phyloP scores from a whole-genome alignment of 2,888 invertebrate species.

The Eumerus sabulonum region DNA sequence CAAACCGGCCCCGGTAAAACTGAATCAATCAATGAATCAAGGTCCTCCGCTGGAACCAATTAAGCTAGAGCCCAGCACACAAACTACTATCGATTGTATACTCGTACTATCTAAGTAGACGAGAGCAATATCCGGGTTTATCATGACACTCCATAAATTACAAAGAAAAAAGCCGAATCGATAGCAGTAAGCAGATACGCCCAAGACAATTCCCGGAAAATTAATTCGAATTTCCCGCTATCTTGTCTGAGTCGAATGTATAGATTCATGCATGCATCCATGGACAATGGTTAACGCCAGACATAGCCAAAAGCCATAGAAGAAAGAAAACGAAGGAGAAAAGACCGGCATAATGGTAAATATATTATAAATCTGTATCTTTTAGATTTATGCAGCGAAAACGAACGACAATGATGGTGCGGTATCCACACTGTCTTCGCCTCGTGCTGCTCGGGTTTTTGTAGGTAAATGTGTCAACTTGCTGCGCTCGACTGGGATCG shows the following conservation, averaged over 20 bases:
- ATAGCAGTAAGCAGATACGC: slow-evolving; percentile 20
- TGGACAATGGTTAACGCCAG: slow-evolving; percentile 30
- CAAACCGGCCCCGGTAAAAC: neutral
- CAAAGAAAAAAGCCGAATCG: slow-evolving; percentile 5
- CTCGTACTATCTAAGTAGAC: neutral
- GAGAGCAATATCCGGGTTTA: slow-evolving; percentile 33
- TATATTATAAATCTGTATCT: slow-evolving; percentile 14
- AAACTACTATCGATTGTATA: neutral
- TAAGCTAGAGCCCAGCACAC: neutral
- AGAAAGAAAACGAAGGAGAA: neutral
- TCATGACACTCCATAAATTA: neutral
- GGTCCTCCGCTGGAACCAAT: neutral
- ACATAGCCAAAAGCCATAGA: neutral
- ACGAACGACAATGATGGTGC: neutral
- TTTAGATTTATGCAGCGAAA: slow-evolving; percentile 10
- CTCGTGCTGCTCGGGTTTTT: slow-evolving; percentile 13
- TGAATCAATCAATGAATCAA: neutral
- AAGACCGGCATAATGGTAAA: slow-evolving; percentile 6
- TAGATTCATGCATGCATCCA: slow-evolving; percentile 37
- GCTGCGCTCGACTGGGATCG: slow-evolving; percentile 55
- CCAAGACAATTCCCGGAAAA: slow-evolving; percentile 66
- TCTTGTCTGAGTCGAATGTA: slow-evolving; percentile 45
- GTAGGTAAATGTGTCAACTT: slow-evolving; percentile 66
- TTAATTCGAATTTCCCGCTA: slow-evolving; percentile 56
- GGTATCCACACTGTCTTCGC: no score